These are phyloP conservation scores for Nowickia ferox DNA, from an alignment of 2,888 invertebrate genomes.

Conservation along the genomic window DNA sequence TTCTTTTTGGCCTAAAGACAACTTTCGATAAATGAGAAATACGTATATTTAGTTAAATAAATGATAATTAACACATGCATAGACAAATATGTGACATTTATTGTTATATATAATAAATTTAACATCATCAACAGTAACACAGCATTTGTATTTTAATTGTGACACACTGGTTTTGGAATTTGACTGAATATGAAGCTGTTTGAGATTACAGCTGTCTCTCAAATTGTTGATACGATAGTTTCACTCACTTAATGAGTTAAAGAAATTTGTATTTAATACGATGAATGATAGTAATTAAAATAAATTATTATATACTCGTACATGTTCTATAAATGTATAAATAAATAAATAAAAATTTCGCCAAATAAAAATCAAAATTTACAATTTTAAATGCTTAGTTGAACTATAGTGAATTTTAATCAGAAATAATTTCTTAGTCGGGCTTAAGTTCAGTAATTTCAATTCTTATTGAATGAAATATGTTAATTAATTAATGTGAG, in stretches of 20 bases:
- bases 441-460: too few species aligned
- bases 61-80: conserved; percentile 80
- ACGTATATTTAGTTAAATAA: conserved; percentile 70
- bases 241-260: background rate
- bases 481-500: too few species aligned
- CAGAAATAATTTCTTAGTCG: too few species aligned
- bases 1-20: conserved; percentile 73
- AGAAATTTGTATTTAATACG: too few species aligned
- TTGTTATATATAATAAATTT: conserved; percentile 82
- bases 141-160: conserved; percentile 39
- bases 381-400: too few species aligned
- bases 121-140: conserved; percentile 69
- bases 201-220: background rate
- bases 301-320: too few species aligned
- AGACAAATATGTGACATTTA: conserved; percentile 82
- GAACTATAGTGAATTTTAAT: too few species aligned
- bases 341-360: too few species aligned
- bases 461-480: too few species aligned
- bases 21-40: conserved; percentile 49
- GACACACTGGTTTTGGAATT: background rate
- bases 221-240: background rate
- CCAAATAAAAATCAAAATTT: too few species aligned
- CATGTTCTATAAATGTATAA: too few species aligned
- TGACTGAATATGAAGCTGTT: background rate
- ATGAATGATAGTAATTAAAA: too few species aligned